Conservation (phyloP, 2,113 vertebrate species). For the Nibea coibor region DNA sequence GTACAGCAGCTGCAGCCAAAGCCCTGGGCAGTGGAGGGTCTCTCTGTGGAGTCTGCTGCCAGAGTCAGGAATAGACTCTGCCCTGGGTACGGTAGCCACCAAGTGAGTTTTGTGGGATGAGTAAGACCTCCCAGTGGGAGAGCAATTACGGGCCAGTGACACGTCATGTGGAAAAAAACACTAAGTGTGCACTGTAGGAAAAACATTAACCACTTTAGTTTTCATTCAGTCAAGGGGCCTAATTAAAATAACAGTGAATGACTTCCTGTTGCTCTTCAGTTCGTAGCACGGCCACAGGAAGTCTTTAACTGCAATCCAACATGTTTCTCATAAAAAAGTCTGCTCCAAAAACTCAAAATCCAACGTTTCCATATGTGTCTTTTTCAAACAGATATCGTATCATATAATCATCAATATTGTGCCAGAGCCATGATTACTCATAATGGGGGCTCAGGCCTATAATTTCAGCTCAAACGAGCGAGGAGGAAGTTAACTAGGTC, state of each 20-base stretch:
- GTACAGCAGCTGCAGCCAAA: conserved; percentile 57
- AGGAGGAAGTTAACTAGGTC: conserved; percentile 42
- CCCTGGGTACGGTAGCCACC: conserved; percentile 50
- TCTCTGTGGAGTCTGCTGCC: conserved; percentile 51
- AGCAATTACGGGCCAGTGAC: conserved; percentile 36
- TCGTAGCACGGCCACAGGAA: not conserved
- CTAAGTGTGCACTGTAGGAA: conserved; percentile 16
- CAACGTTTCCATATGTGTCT: not conserved
- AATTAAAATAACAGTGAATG: conserved; percentile 21
- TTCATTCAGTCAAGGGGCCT: conserved; percentile 15
- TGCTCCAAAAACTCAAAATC: not conserved
- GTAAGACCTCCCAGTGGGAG: conserved; percentile 52
- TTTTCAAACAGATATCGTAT: not conserved
- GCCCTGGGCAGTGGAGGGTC: conserved; percentile 53
- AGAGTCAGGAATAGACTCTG: conserved; percentile 67
- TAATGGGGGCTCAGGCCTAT: conserved; percentile 5
- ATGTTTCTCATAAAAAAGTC: conserved; percentile 2
- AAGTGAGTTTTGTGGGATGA: conserved; percentile 52
- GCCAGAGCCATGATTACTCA: not conserved
- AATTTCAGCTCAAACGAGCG: conserved; percentile 23
- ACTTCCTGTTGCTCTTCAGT: conserved; percentile 13
- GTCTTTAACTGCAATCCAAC: not conserved
- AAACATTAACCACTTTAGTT: conserved; percentile 40
- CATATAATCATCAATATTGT: conserved; percentile 11
- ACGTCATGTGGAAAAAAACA: conserved; percentile 33